Evolutionary conservation across 64 coral and sea anemone genomes (phyloP).

Genomic region (Dendronephthya gigantea): DNA sequence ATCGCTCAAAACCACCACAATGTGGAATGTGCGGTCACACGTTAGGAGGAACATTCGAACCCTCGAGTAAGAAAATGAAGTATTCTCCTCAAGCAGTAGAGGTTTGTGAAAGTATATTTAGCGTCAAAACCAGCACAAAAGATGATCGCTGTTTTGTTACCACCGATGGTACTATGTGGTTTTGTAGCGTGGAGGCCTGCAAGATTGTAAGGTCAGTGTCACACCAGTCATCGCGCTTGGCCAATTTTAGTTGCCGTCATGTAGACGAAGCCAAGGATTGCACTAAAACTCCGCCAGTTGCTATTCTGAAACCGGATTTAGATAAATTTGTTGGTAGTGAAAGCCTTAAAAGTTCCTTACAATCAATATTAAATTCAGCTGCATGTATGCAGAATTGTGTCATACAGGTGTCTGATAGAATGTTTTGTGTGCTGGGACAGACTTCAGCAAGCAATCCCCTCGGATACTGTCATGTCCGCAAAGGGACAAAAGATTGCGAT

Average conservation of each 20-base stretch:
- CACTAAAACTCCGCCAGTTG: neutral
- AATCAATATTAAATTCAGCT: neutral
- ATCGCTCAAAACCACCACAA: constrained; percentile 28
- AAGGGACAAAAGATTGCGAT: neutral
- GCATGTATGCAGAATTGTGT: neutral
- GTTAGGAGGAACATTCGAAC: constrained; percentile 30
- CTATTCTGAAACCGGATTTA: neutral
- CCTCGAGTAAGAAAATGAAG: neutral
- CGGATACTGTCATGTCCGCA: constrained; percentile 1
- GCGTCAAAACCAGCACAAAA: constrained; percentile 14
- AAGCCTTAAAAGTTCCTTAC: neutral
- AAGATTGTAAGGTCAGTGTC: neutral
- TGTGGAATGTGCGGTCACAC: constrained; percentile 22
- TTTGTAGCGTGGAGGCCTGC: neutral
- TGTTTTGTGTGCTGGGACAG: neutral
- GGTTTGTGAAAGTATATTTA: constrained; percentile 1
- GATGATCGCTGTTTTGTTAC: constrained; percentile 32
- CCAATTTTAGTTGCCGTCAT: neutral
- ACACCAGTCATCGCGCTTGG: neutral
- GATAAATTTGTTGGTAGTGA: neutral
- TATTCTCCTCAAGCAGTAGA: constrained; percentile 5
- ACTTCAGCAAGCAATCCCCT: neutral
- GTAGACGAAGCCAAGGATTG: neutral
- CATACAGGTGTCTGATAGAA: neutral
- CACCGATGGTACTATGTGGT: constrained; percentile 10